Base-by-base conservation (phyloP, 2,797 vertebrate species). In the Gila robusta region DNA sequence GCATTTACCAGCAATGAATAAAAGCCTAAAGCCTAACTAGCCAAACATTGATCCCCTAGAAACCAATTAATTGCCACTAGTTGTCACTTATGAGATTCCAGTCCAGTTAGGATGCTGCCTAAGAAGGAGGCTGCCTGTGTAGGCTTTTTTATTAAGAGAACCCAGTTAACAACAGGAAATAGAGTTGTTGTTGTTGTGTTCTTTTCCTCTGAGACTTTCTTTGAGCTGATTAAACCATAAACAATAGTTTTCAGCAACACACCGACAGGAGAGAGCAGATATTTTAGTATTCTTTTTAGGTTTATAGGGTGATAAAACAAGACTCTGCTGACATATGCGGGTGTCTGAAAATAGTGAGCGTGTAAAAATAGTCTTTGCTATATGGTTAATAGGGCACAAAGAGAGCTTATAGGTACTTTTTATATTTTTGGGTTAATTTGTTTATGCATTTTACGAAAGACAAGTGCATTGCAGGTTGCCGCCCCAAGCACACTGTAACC, bases 401-500 rank as follows among this genome's bases (percentile, higher is more conserved):
- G 41, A 72, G 37, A 83, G 80, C 4, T 35, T 69, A 47, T 56
- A 73, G 32, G 8, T 67, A 8, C n/a, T 66, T 77, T 52, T 74
- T 35, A 35, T 35, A 35, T 35, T 35, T 41, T 4, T 1, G 1
- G 41, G 19, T 28, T 54, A 41, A 35, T 64, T 85, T 79, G 52
- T 79, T 85, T 79, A 66, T 80, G 83, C 37, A 70, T 87, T 71
- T 73, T 47, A 82, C 67, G 44, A 82, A 32, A 81, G 66, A 54
- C 56, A 52, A 64, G 72, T 64, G 73, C 70, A 52, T 85, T 49
- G 73, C 71, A 81, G 79, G 73, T 85, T 80, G 39, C 74, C 19
- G 21, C 71, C 78, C 72, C 44, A 81, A 85, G 79, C 87, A 82
- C 83, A 86, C 74, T 67, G 87, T 88, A 86, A 72, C 83, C 80